phyloP scores from a whole-genome alignment of 2,113 vertebrate species.

The Gymnogyps californianus region DNA sequence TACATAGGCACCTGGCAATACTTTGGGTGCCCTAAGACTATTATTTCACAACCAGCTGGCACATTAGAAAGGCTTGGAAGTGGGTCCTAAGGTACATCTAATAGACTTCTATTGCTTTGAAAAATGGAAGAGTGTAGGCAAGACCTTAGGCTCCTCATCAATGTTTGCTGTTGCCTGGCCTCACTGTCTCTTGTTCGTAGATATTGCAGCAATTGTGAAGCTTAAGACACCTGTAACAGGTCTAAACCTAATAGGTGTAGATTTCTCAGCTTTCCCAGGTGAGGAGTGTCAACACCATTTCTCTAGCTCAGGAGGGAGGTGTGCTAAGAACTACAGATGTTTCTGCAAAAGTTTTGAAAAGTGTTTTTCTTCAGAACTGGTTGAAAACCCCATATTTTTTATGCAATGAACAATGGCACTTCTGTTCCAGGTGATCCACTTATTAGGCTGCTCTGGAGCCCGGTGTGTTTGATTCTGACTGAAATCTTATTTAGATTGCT shows the following conservation, averaged over 20 bases:
- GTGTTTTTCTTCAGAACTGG: neutral
- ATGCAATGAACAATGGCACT: neutral
- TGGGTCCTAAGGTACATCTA: neutral
- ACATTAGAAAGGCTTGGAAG: neutral
- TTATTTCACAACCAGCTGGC: neutral
- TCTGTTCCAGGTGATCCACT: neutral
- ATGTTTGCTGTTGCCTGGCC: neutral
- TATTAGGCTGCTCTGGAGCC: neutral
- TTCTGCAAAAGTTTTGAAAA: neutral
- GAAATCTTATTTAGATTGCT: neutral
- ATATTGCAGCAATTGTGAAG: neutral
- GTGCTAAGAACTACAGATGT: neutral
- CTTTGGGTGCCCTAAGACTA: neutral
- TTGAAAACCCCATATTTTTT: neutral
- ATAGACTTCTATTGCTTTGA: neutral
- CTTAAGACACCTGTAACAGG: neutral
- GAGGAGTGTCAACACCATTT: neutral
- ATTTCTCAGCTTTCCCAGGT: neutral
- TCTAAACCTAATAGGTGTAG: neutral
- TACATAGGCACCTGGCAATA: neutral
- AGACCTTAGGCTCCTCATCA: neutral
- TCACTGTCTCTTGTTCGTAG: fast-evolving
- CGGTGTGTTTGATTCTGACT: neutral
- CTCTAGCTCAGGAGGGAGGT: neutral
- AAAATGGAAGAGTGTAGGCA: neutral